Evolutionary conservation across 2,888 invertebrate species (phyloP), one percentile per base, ranked within the genome.

Genomic region (Pantelozetes paolii): DNA sequence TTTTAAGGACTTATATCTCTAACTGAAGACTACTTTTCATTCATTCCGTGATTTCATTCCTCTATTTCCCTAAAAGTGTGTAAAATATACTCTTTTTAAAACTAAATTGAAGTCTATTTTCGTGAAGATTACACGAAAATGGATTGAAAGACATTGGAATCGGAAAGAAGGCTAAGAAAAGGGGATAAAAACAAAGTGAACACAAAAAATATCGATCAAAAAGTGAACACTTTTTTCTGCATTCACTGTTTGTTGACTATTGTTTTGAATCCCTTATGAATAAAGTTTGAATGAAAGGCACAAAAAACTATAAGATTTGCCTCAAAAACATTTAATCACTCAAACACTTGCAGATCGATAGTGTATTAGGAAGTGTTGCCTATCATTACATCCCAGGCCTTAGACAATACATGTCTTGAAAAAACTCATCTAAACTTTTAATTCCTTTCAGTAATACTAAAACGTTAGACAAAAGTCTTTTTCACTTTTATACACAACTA

Each of bases 301-400:
- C 2, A 1, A 26, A 23, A 26, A 1, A 26, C 2, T 26, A 26
- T 2, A 26, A 23, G 54, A 54, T 13, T 54, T 50, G 54, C 26
- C 54, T 54, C 54, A 11, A 54, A 54, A 54, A 54, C 54, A 54
- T 54, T 54, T 54, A 54, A 54, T 54, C 54, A 54, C 54, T 54
- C 2, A 54, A 54, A 54, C 26, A 50, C 50, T 50, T 20, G 9
- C 23, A 5, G 54, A 54, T 54, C 54, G 54, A 54, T 54, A 26
- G 2, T 54, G 50, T 50, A 50, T 50, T 50, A 20, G 36, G 9
- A 50, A 50, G 26, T 6, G 23, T 13, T 54, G 23, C 26, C 54
- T 54, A 23, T 54, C 54, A 54, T 54, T 54, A 26, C 9, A 26
- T 23, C 9, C 54, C 6, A 23, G 23, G 54, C 26, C 23, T 54